Evolutionary conservation across 2,888 invertebrate genomes (phyloP).

Genomic region (Papilio gigon): DNA sequence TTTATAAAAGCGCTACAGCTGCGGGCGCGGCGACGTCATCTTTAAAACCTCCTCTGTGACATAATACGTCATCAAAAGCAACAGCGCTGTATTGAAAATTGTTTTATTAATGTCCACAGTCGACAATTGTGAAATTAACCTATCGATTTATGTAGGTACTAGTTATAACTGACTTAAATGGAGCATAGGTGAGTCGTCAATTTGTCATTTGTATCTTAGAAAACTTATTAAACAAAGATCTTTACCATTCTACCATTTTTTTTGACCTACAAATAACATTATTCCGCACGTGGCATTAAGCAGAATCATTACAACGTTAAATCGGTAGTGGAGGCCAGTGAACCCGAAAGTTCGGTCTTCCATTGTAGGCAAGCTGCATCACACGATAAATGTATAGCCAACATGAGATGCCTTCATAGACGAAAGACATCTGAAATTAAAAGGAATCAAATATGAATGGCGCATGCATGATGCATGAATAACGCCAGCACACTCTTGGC

Average conservation of each 20-base stretch:
- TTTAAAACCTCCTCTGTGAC: conserved; percentile 28
- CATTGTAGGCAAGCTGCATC: conserved; percentile 30
- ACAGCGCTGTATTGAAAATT: conserved; percentile 15
- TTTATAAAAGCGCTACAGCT: conserved; percentile 24
- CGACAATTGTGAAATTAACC: conserved; percentile 5
- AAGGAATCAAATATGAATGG: conserved; percentile 81
- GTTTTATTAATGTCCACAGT: neutral
- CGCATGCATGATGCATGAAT: conserved; percentile 78
- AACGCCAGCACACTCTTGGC: conserved; percentile 66
- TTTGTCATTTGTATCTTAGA: too few relatives aligned
- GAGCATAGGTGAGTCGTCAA: too few relatives aligned
- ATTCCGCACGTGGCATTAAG: neutral
- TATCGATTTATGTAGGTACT: neutral
- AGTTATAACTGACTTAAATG: neutral
- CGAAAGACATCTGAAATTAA: conserved; percentile 78
- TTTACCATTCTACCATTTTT: too few relatives aligned
- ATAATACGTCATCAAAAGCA: conserved; percentile 37
- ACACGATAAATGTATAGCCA: conserved; percentile 55
- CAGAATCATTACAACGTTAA: neutral
- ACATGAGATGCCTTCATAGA: conserved; percentile 52
- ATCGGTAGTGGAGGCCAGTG: conserved; percentile 13
- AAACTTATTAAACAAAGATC: too few relatives aligned
- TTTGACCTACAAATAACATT: too few relatives aligned
- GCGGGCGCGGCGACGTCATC: conserved; percentile 14
- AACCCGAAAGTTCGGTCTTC: neutral